These are phyloP conservation scores for Pseudococcus longispinus DNA, from an alignment of 2,888 invertebrate species.

Conservation along the genomic window DNA sequence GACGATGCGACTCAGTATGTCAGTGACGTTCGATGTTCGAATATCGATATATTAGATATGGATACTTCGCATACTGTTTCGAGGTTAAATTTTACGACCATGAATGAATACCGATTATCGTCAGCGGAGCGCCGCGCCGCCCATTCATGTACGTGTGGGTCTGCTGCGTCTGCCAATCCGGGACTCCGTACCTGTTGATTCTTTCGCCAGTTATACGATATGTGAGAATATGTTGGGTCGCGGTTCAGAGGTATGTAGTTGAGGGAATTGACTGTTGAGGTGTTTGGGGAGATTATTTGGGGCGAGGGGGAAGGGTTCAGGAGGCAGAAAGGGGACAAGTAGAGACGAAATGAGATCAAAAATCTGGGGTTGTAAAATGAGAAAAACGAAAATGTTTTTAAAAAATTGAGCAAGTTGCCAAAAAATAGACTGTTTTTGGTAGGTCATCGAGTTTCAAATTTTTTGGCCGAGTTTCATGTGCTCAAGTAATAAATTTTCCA, in stretches of 20 bases:
- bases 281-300: no score
- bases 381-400: no score
- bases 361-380: no score
- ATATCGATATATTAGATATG: slow-evolving; percentile 22
- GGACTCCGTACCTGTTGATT: neutral
- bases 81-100: slow-evolving; percentile 40
- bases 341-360: no score
- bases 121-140: neutral
- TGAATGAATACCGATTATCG: slow-evolving; percentile 35
- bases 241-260: neutral
- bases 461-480: no score
- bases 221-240: neutral
- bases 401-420: no score
- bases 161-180: neutral
- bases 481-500: no score
- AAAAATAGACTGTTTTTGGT: no score
- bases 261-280: no score
- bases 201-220: neutral
- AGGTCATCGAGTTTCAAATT: no score
- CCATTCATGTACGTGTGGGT: neutral
- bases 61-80: slow-evolving; percentile 44
- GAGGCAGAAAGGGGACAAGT: no score
- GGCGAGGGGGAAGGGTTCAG: no score
- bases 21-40: slow-evolving; percentile 36
- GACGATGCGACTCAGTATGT: neutral